Percentiles rank a stretch among this genome's conserved stretches.
phyloP scores from a whole-genome alignment of 2,797 vertebrate genomes.

The Aeoliscus strigatus region DNA sequence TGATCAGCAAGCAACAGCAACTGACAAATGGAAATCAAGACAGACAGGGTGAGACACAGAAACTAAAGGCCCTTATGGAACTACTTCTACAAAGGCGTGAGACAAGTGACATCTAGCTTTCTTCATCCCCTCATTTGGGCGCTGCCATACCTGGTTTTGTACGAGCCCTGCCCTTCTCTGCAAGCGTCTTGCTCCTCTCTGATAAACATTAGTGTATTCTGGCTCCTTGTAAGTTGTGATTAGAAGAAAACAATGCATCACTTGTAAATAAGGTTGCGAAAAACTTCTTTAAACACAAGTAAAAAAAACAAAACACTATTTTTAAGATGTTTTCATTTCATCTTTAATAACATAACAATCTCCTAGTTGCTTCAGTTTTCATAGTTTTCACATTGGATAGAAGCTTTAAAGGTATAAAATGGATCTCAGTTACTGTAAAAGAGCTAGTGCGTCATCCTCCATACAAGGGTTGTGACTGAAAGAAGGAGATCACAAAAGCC shows the following conservation, averaged over 20 bases:
- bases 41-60: conserved; percentile 33
- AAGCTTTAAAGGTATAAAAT: neutral
- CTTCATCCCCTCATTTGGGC: conserved; percentile 36
- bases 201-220: conserved; percentile 85
- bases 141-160: conserved; percentile 78
- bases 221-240: conserved; percentile 78
- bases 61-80: conserved; percentile 73
- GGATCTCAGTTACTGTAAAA: too few species aligned
- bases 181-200: conserved; percentile 80
- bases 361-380: conserved; percentile 3
- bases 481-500: too few species aligned
- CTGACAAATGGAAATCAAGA: conserved; percentile 51
- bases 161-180: conserved; percentile 84
- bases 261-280: conserved; percentile 45
- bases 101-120: conserved; percentile 61
- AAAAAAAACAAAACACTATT: conserved; percentile 18
- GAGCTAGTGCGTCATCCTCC: too few species aligned
- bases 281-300: conserved; percentile 24
- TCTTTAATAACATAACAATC: conserved; percentile 6
- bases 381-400: conserved; percentile 2
- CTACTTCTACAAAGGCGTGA: conserved; percentile 65
- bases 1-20: conserved; percentile 58
- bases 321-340: conserved; percentile 4
- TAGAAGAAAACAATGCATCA: conserved; percentile 77
- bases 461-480: too few species aligned